Conservation (phyloP, 1,140 invertebrate species). For the Trinorchestia longiramus region DNA sequence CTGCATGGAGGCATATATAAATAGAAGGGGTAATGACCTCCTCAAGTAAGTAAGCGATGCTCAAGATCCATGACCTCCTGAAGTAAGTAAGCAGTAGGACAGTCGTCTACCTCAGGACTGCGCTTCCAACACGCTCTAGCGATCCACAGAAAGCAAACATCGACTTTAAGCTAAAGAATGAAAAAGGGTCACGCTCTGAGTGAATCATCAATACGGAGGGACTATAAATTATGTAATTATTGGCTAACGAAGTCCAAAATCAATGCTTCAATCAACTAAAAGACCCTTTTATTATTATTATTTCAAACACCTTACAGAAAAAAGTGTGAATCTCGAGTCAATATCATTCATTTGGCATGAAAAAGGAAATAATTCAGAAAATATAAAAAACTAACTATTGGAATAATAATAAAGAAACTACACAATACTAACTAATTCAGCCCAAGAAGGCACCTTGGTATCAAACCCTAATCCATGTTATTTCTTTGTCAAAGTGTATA, state of each 20-base stretch:
- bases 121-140: background rate
- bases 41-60: background rate
- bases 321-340: background rate
- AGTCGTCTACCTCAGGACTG: background rate
- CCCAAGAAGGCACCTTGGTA: background rate
- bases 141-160: background rate
- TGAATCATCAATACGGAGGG: background rate
- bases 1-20: too few relatives aligned
- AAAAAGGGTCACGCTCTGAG: background rate
- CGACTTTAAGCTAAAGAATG: background rate
- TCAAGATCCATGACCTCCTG: too few relatives aligned
- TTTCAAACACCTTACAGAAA: background rate
- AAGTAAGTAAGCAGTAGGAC: background rate
- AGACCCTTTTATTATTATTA: background rate
- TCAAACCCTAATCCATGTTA: background rate
- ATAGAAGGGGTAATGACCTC: too few relatives aligned
- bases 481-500: background rate
- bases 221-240: background rate
- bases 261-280: background rate
- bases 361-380: background rate
- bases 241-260: background rate
- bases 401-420: too few relatives aligned
- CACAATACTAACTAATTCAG: background rate
- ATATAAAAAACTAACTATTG: background rate
- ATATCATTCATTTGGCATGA: background rate